Evolutionary conservation across 2,888 invertebrate species (phyloP), one percentile per base, ranked within the genome.

Genomic region (Lasioglossum leucozonium): DNA sequence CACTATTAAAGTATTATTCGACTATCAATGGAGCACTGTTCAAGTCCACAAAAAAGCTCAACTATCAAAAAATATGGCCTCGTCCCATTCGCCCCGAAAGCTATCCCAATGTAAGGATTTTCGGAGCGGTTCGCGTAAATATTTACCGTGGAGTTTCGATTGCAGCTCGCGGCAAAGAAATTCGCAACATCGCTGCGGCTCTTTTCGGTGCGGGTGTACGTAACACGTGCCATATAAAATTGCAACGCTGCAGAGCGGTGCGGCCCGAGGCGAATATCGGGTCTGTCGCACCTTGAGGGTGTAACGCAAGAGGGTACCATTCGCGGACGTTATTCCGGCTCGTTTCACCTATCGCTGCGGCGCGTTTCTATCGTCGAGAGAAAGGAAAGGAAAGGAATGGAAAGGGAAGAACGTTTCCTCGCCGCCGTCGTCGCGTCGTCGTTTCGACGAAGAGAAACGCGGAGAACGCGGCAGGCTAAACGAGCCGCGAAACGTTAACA

Each of bases 211-310:
- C 67, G n/a, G 22, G 67, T 67, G 67, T 67, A 78, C 22, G 74
- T 79, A 74, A 82, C 74, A 87, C 75, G 87, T 87, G 87, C 87
- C 87, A 87, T 87, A 62, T 62, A 30, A 62, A 62, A 86, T 74
- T 65, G 58, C 65, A 69, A 42, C 51, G 75, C 16, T n/a, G 22
- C 65, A 18, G 8, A n/a, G 69, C 69, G 74, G n/a, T n/a, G 81
- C 74, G 40, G 77, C 58, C 84, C 81, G 78, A 83, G 71, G 69
- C 26, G 67, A 75, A 79, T 18, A 82, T 86, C 79, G 72, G 80
- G 72, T 69, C 84, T 88, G 73, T 88, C 88, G 30, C 58, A 72
- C 40, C 58, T 87, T 69, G 42, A 84, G 62, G 79, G 47, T 77
- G 22, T 34, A 77, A 89, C 74, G 58, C 65, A 34, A 51, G 55